These are phyloP conservation scores for Pristiophorus japonicus DNA, from an alignment of 2,113 vertebrate genomes.

Conservation along the genomic window DNA sequence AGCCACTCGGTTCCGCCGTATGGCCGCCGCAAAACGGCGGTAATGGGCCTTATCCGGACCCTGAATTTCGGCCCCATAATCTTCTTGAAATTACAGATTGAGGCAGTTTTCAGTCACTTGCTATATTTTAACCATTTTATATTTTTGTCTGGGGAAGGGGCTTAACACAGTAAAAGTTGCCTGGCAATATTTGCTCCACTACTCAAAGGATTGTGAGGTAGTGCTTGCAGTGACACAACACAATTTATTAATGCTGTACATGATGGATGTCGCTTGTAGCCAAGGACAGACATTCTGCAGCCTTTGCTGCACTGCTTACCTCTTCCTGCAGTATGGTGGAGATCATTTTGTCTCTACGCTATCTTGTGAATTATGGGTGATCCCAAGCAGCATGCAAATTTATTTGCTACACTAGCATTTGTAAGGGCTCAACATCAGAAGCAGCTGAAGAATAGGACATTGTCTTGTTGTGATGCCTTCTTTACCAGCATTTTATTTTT, in stretches of 20 bases:
- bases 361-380: neutral
- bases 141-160: neutral
- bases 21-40: no score
- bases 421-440: neutral
- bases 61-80: no score
- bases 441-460: neutral
- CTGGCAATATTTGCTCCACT: neutral
- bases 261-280: neutral
- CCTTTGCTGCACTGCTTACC: neutral
- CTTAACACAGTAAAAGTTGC: neutral
- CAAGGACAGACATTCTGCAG: constrained; percentile 10
- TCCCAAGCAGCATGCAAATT: neutral
- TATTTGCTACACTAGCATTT: neutral
- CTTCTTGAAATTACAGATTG: neutral
- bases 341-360: neutral
- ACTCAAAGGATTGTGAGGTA: neutral
- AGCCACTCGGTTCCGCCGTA: no score
- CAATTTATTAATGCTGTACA: neutral
- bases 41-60: no score
- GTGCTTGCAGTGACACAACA: neutral
- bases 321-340: neutral
- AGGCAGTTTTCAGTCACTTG: neutral
- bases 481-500: neutral
- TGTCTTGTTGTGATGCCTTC: neutral
- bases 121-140: neutral